Percentiles rank a stretch among this genome's conserved stretches.
phyloP scores from a whole-genome alignment of 2,888 invertebrate genomes.

The Tachina fera region DNA sequence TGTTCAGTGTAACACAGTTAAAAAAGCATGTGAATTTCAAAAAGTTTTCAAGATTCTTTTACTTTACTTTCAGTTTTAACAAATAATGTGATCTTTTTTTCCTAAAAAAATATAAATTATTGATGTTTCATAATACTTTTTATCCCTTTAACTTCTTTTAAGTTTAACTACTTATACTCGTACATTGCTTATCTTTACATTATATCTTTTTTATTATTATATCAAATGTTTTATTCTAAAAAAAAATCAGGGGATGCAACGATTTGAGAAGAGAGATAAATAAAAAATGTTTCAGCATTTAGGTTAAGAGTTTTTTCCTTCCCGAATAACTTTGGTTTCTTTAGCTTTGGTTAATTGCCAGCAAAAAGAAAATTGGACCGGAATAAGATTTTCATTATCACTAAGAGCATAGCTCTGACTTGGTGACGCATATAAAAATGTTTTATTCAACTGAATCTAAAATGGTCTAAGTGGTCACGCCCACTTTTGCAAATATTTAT shows the following conservation, averaged over 20 bases:
- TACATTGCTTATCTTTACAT: constrained; percentile 5
- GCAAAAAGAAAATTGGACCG: too few relatives aligned
- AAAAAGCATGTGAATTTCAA: constrained; percentile 60
- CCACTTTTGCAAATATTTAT: too few relatives aligned
- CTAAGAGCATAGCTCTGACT: too few relatives aligned
- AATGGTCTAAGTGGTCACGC: too few relatives aligned
- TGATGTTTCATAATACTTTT: constrained; percentile 25
- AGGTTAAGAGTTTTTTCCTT: background rate
- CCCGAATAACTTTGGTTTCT: background rate
- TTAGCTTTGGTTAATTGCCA: too few relatives aligned
- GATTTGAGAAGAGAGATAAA: background rate
- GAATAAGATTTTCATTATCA: too few relatives aligned
- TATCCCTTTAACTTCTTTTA: constrained; percentile 19
- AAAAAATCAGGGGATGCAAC: constrained; percentile 16
- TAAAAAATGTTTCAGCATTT: background rate
- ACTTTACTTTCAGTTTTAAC: constrained; percentile 17
- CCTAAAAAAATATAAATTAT: constrained; percentile 7
- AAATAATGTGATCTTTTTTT: constrained; percentile 18
- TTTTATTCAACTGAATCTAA: too few relatives aligned
- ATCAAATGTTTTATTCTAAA: background rate
- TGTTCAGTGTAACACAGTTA: constrained; percentile 52
- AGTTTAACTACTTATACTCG: constrained; percentile 1
- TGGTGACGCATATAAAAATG: too few relatives aligned
- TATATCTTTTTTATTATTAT: background rate
- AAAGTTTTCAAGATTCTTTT: constrained; percentile 29